Percentiles rank a stretch among this genome's conserved stretches.
Evolutionary conservation across 2,888 invertebrate species (phyloP).

Genomic region (Aphidius colemani): DNA sequence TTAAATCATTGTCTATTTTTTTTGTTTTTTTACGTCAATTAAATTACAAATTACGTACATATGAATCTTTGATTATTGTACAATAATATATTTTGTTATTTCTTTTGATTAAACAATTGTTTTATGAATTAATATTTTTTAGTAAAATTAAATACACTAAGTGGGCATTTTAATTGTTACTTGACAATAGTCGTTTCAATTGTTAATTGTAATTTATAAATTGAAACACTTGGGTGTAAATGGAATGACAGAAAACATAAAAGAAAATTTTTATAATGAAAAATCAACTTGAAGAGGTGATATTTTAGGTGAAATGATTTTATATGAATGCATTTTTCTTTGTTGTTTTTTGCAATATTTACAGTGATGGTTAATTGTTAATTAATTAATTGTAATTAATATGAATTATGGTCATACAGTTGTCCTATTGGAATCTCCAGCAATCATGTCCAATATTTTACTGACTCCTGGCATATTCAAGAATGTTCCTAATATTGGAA

Average conservation of each 20-base stretch:
- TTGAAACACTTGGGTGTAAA: too few species aligned
- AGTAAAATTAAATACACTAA: neutral
- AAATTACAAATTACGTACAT: conserved; percentile 20
- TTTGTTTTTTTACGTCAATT: conserved; percentile 12
- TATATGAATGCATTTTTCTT: conserved; percentile 28
- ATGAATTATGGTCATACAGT: conserved; percentile 70
- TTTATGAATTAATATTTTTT: neutral
- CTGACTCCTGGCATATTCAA: conserved; percentile 89
- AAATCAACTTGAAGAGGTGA: too few species aligned
- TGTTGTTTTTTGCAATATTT: conserved; percentile 35
- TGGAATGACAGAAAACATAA: too few species aligned
- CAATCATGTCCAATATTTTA: conserved; percentile 80
- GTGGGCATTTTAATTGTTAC: neutral
- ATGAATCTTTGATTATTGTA: neutral
- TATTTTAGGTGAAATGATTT: conserved; percentile 17
- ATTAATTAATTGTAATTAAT: conserved; percentile 10
- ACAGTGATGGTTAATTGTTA: conserved; percentile 37
- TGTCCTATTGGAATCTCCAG: conserved; percentile 81
- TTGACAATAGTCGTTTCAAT: too few species aligned
- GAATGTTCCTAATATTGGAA: conserved; percentile 88
- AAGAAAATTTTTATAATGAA: too few species aligned
- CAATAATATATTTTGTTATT: conserved; percentile 1
- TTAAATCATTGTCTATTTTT: neutral
- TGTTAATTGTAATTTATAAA: too few species aligned
- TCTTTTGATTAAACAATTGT: neutral